Evolutionary conservation across 2,888 invertebrate species (phyloP), one percentile per base, ranked within the genome.

Genomic region (Cataglyphis altisquamis): DNA sequence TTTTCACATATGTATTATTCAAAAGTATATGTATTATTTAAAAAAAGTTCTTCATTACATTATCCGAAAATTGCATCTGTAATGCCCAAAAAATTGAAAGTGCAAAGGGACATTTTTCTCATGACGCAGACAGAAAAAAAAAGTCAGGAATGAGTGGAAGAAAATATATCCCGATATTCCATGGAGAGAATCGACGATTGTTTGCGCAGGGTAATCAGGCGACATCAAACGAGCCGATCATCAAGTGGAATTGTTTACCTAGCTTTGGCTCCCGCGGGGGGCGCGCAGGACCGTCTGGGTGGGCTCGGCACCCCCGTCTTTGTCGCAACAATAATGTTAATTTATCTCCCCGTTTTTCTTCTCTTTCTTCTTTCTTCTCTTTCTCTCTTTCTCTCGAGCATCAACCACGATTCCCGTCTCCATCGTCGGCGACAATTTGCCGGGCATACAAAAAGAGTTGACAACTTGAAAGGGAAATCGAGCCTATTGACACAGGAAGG

Each of bases 401-500:
- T 72, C 41, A 45, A 60, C 68, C 57, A 60, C 57, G 45, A 18
- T 41, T 78, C 57, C 60, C 78, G 36, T 70, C 82, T 82, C 87
- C 36, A 91, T 91, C 92, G 91, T 85, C 88, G 90, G 91, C 93
- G 93, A 94, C 93, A 94, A 94, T 94, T 94, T 94, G 93, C 93
- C 93, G 89, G 91, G 92, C 92, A 94, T 91, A 94, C 94, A 94
- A 94, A 94, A 94, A 94, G 94, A 94, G 94, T 94, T 94, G 94
- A 94, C 94, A 94, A 94, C 94, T 94, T 94, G 94, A 94, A 94
- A 94, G 94, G 94, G 94, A 94, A 94, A 94, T 94, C 92, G 94
- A 94, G 94, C 94, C 94, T 94, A 94, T 94, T 94, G 94, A 94
- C 94, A 94, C 91, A 93, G 89, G 90, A 89, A 88, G 89, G 89